These are phyloP conservation scores for Leucoptera coffeella DNA, from an alignment of 2,888 invertebrate genomes.

Conservation along the genomic window DNA sequence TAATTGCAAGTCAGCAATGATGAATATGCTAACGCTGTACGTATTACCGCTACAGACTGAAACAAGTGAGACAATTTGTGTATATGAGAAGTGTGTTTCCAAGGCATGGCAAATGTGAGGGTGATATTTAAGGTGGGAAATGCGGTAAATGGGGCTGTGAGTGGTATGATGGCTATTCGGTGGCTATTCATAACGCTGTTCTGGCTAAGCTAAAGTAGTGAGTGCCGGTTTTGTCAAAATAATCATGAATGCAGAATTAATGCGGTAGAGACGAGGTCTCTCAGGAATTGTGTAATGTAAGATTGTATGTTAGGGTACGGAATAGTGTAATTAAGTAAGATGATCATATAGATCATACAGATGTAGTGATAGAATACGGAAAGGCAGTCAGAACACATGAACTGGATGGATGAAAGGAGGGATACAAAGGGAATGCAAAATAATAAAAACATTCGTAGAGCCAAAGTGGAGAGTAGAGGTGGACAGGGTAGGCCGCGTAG, in stretches of 20 bases:
- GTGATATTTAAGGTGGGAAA: neutral
- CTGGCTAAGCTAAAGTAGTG: neutral
- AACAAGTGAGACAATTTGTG: neutral
- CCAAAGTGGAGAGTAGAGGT: neutral
- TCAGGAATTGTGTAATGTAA: neutral
- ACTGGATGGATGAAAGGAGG: neutral
- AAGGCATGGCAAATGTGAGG: neutral
- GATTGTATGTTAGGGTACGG: neutral
- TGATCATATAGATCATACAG: no score
- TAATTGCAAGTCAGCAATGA: no score
- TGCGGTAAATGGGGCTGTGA: neutral
- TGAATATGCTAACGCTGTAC: no score
- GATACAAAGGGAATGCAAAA: no score
- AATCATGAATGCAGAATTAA: neutral
- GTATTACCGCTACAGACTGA: no score
- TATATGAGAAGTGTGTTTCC: neutral
- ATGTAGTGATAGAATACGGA: no score
- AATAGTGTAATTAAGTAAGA: neutral
- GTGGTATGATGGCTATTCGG: neutral
- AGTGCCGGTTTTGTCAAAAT: neutral
- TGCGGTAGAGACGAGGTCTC: neutral
- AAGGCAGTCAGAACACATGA: no score
- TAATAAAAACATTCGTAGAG: neutral
- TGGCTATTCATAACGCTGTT: neutral
- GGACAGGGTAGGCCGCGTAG: neutral